These are phyloP conservation scores for Lochmaea capreae DNA, from an alignment of 2,888 invertebrate species.

Conservation along the genomic window DNA sequence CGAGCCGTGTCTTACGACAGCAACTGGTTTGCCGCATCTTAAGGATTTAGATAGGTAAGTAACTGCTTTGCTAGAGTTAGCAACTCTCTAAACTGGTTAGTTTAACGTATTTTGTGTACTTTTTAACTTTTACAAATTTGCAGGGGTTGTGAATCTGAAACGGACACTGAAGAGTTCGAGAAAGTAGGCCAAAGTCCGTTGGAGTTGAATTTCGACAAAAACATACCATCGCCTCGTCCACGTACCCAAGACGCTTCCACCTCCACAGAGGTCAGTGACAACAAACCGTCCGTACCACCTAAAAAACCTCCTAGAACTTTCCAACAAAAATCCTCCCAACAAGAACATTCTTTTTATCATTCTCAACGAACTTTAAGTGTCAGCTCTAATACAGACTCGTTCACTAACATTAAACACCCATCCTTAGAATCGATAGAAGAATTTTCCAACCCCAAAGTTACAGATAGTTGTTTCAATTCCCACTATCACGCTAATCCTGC, in stretches of 20 bases:
- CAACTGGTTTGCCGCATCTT: constrained; percentile 60
- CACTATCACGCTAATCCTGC: constrained; percentile 54
- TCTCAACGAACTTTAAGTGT: constrained; percentile 62
- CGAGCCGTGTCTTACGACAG: constrained; percentile 58
- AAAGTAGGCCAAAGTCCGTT: constrained; percentile 76
- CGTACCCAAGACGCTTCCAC: constrained; percentile 68
- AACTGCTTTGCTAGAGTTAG: too few species aligned
- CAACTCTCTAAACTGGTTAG: too few species aligned
- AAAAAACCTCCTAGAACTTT: constrained; percentile 66
- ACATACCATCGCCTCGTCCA: constrained; percentile 60
- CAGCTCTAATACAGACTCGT: constrained; percentile 60
- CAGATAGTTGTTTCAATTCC: constrained; percentile 62
- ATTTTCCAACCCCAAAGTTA: constrained; percentile 59
- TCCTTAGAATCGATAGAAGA: constrained; percentile 64
- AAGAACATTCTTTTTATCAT: constrained; percentile 40
- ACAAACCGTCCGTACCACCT: constrained; percentile 57
- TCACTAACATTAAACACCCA: constrained; percentile 62
- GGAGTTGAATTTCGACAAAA: constrained; percentile 63
- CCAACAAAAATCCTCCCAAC: constrained; percentile 49
- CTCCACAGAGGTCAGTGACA: constrained; percentile 71
- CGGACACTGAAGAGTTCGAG: constrained; percentile 86
- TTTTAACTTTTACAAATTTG: constrained; percentile 36
- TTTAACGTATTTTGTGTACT: too few species aligned
- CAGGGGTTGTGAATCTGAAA: constrained; percentile 84
- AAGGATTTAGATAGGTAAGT: constrained; percentile 64